A percentile compares a stretch with the other conserved stretches of the same genome.
Evolutionary conservation across 2,113 vertebrate genomes (phyloP).

Genomic region (Cyanoderma ruficeps): DNA sequence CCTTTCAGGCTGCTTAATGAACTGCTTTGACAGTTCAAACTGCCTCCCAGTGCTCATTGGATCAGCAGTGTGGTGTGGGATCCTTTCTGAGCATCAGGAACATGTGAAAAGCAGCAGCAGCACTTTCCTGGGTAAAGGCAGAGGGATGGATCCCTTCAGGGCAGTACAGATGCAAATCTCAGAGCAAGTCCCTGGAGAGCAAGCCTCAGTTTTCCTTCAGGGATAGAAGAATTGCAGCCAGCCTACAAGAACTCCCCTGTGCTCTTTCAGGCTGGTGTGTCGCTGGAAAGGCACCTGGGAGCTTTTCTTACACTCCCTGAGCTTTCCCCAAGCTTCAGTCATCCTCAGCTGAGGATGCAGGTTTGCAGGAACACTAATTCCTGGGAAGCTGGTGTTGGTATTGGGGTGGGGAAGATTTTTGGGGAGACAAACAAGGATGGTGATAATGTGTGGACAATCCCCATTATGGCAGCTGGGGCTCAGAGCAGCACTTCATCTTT

Average conservation of each 20-base stretch:
- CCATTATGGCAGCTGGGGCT: neutral
- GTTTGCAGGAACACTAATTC: neutral
- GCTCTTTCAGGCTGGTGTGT: neutral
- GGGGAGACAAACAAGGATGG: neutral
- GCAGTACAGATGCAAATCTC: neutral
- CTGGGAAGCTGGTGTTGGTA: neutral
- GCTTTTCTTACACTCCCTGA: neutral
- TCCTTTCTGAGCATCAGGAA: neutral
- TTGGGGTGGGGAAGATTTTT: neutral
- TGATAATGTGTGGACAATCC: neutral
- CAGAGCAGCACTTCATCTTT: neutral
- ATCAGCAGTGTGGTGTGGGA: neutral
- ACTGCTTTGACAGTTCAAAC: neutral
- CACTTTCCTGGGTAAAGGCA: neutral
- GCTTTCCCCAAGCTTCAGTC: neutral
- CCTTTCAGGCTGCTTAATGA: slow-evolving; percentile 6
- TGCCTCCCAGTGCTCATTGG: neutral
- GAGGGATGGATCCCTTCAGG: neutral
- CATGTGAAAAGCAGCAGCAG: neutral
- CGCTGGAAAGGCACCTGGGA: neutral
- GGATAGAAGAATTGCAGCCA: neutral
- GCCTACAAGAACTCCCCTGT: neutral
- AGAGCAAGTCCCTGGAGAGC: fast-evolving
- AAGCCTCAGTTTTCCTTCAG: neutral
- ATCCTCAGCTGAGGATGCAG: neutral